Conservation (phyloP, 2,113 vertebrate species). For the Pycnonotus jocosus region DNA sequence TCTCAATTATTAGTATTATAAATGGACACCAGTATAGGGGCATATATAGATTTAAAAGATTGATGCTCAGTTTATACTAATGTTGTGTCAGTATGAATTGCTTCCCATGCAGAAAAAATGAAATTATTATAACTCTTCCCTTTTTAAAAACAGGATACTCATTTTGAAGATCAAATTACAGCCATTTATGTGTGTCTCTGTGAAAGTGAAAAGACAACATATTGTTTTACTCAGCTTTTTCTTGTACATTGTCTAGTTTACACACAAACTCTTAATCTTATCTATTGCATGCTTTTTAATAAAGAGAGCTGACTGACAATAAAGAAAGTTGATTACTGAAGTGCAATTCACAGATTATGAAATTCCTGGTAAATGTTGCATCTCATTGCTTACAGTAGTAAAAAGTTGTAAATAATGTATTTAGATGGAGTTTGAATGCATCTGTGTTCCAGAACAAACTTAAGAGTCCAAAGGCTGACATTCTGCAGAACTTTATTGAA, state of each 20-base stretch:
- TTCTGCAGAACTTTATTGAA: not conserved
- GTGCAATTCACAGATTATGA: not conserved
- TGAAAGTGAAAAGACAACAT: conserved; percentile 40
- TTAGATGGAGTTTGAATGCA: not conserved
- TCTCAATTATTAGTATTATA: not conserved
- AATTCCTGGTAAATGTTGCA: not conserved
- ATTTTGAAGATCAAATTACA: conserved; percentile 46
- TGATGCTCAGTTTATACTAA: conserved; percentile 18
- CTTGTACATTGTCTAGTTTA: not conserved
- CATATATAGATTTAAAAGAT: not conserved
- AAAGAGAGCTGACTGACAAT: not conserved
- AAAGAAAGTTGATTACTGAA: not conserved
- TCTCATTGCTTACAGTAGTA: not conserved
- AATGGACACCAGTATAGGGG: not conserved
- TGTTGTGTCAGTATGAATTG: conserved; percentile 8
- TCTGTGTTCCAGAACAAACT: not conserved
- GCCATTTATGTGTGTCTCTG: conserved; percentile 32
- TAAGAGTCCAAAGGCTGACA: not conserved
- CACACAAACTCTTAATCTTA: not conserved
- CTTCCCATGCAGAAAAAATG: conserved; percentile 23
- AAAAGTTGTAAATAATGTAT: not conserved
- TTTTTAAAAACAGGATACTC: conserved; percentile 27
- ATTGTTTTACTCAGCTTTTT: conserved; percentile 28
- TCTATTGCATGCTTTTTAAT: not conserved
- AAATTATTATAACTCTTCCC: conserved; percentile 38